Evolutionary conservation across 1,140 invertebrate species (phyloP), one percentile per base, ranked within the genome.

Genomic region (Piezodorus guildinii): DNA sequence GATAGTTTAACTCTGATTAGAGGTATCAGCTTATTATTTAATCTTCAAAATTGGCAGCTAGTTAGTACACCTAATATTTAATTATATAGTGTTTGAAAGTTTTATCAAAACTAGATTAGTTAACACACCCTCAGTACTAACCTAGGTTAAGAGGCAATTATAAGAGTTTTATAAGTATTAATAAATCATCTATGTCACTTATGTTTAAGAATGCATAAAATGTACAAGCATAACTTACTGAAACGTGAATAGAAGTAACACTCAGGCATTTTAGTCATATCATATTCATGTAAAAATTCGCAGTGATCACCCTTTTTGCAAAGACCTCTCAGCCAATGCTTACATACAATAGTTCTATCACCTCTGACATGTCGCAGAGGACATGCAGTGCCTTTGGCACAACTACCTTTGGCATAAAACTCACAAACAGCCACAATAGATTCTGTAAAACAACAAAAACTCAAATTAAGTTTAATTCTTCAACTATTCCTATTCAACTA

Each of bases 231-330:
- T 10, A 12, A 78, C 80, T 81, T 77, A 84, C 82, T 94, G 71
- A 95, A 95, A 73, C 91, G 80, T 0, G 96, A 97, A 77, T 97
- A 99, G 76, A 99, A 99, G 75, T 98, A 99, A 78, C 97, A 99
- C 78, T 99, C 97, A 0, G 97, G 97, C 97, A 99, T 99, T 81
- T 99, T 99, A 5, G 92, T 92, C 92, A 99, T 98, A 75, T 99
- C 96, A 81, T 96, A 99, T 77, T 99, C 97, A 71, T 99, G 97
- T 16, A 99, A 80, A 78, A 99, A 99, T 83, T 99, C 97, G 77
- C 96, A 99, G 70, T 97, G 93, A 78, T 99, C 97, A 17, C 96
- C 96, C 77, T 99, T 99, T 78, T 99, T 99, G 73, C 97, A 99
- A 0, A 99, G 79, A 4, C 97, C 97, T 74, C 97, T 80, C 0